Evolutionary conservation across 2,797 vertebrate genomes (phyloP).

Genomic region (Characodon lateralis): DNA sequence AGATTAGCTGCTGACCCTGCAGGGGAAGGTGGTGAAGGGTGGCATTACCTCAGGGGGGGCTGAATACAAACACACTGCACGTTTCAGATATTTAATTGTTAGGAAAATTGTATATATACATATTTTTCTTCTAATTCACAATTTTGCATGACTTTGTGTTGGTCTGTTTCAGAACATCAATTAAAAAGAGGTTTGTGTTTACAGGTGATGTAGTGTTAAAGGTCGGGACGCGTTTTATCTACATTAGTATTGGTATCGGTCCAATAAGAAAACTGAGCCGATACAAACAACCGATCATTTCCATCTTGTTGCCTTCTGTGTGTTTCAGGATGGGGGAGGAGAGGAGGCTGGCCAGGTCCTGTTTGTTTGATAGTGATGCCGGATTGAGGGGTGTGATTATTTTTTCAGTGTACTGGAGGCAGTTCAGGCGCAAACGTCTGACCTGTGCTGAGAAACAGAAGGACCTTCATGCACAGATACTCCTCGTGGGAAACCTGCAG

Average conservation of each 20-base stretch:
- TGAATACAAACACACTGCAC: too few species aligned
- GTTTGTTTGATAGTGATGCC: not conserved
- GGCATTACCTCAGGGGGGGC: too few species aligned
- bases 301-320: too few species aligned
- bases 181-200: not conserved
- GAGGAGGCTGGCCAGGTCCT: too few species aligned
- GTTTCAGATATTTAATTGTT: too few species aligned
- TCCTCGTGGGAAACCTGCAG: constrained; percentile 98
- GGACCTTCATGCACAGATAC: constrained; percentile 98
- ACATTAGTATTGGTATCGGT: too few species aligned
- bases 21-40: too few species aligned
- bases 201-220: not conserved
- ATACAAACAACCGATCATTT: too few species aligned
- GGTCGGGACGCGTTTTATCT: too few species aligned
- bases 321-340: too few species aligned
- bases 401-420: not conserved
- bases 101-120: not conserved
- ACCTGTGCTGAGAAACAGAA: constrained; percentile 97
- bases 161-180: not conserved
- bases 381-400: not conserved
- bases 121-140: not conserved
- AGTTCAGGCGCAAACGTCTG: constrained; percentile 41
- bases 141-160: not conserved
- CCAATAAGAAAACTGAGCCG: too few species aligned
- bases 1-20: too few species aligned